These are phyloP conservation scores for Halcyon leucocephala DNA, from an alignment of 2,797 vertebrate genomes.

Conservation along the genomic window DNA sequence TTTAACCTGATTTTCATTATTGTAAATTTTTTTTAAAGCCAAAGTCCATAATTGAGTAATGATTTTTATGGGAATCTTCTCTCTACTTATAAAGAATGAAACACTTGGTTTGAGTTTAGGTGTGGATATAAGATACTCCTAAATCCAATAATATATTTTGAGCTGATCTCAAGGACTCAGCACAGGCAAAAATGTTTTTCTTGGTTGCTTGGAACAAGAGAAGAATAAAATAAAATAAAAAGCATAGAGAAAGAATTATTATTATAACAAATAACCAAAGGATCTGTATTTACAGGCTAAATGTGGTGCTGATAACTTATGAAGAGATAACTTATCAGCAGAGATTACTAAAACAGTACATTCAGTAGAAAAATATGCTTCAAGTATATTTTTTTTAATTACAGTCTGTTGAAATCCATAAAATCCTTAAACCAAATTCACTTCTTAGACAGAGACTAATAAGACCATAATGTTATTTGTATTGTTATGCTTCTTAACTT, in stretches of 20 bases:
- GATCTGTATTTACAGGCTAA: background rate
- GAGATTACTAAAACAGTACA: background rate
- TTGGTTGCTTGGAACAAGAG: background rate
- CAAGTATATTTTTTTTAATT: background rate
- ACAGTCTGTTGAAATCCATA: background rate
- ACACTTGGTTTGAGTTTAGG: background rate
- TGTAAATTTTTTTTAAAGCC: background rate
- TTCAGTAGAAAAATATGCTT: background rate
- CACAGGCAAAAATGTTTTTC: background rate
- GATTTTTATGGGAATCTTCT: background rate
- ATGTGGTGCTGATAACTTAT: background rate
- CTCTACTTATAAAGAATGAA: background rate
- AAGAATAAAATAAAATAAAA: background rate
- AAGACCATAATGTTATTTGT: background rate
- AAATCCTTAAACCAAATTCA: background rate
- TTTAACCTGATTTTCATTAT: background rate
- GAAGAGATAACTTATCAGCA: background rate
- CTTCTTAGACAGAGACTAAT: background rate
- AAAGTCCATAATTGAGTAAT: background rate
- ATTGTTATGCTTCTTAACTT: background rate
- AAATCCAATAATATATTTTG: background rate
- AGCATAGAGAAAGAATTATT: background rate
- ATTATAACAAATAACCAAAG: background rate
- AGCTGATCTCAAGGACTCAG: background rate
- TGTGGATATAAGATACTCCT: background rate